phyloP scores from a whole-genome alignment of 2,113 vertebrate species.

The Furnarius figulus region DNA sequence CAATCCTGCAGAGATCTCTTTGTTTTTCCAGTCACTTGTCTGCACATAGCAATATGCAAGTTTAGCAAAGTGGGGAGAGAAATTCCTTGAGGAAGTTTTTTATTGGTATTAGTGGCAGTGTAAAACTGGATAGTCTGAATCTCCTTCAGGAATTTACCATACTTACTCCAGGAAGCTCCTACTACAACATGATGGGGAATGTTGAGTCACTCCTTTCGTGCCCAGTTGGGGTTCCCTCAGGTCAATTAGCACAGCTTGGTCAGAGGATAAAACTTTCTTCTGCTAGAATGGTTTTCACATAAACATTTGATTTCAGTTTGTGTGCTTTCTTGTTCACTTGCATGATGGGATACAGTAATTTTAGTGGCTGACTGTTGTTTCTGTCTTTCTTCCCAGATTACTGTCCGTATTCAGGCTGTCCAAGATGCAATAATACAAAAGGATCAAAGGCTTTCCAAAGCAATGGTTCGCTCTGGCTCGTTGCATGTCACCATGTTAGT shows the following conservation, averaged over 20 bases:
- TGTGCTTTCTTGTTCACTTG: not conserved
- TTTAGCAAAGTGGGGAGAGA: not conserved
- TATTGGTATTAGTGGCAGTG: not conserved
- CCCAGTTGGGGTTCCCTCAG: not conserved
- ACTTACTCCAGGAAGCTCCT: not conserved
- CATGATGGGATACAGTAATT: conserved; percentile 6
- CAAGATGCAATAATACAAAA: conserved; percentile 83
- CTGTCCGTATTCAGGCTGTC: conserved; percentile 73
- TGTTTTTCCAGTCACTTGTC: not conserved
- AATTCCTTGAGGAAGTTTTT: not conserved
- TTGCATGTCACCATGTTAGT: conserved; percentile 92
- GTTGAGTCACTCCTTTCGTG: not conserved
- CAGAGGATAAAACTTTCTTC: not conserved
- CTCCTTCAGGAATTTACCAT: not conserved
- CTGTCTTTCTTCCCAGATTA: conserved; percentile 79
- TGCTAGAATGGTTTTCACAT: not conserved
- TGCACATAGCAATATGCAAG: not conserved
- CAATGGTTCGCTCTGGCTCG: conserved; percentile 82
- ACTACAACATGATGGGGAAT: not conserved
- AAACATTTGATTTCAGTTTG: not conserved
- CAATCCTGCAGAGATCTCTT: not conserved
- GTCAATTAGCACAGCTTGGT: not conserved
- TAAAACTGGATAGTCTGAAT: not conserved
- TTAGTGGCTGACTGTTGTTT: conserved; percentile 3
- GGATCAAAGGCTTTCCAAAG: conserved; percentile 82